A percentile compares a stretch with the other conserved stretches of the same genome.
Conservation (phyloP, 2,113 vertebrate genomes). For the Cyanoliseus patagonus region DNA sequence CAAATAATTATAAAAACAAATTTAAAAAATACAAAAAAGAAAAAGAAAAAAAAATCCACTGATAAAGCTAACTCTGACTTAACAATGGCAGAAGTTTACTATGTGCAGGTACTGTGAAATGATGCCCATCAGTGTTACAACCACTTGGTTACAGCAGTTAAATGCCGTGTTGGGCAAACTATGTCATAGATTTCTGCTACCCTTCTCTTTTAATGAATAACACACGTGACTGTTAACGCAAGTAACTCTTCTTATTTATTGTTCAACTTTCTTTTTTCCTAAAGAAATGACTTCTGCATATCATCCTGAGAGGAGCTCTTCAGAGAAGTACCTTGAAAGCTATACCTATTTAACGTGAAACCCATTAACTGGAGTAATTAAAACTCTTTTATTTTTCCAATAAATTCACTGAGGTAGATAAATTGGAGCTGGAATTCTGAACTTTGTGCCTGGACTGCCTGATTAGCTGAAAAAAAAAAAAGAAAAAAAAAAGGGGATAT, state of each 20-base stretch:
- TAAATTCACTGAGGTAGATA: conserved; percentile 84
- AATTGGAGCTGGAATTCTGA: conserved; percentile 84
- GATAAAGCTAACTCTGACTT: conserved; percentile 83
- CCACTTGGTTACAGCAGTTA: conserved; percentile 81
- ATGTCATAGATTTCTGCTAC: conserved; percentile 85
- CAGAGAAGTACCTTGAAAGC: conserved; percentile 87
- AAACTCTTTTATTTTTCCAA: conserved; percentile 87
- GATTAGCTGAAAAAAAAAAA: conserved; percentile 74
- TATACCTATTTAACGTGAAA: conserved; percentile 93
- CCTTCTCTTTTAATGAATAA: conserved; percentile 93
- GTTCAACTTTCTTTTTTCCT: conserved; percentile 81
- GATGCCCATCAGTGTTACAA: conserved; percentile 92
- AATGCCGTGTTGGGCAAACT: conserved; percentile 79
- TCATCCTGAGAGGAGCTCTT: conserved; percentile 86
- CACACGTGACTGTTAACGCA: conserved; percentile 95
- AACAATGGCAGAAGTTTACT: conserved; percentile 84
- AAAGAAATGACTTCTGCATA: conserved; percentile 82
- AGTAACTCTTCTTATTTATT: conserved; percentile 99
- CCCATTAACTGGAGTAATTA: conserved; percentile 98
- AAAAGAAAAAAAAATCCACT: conserved; percentile 51
- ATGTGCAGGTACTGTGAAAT: conserved; percentile 93
- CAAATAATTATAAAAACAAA: conserved; percentile 35
- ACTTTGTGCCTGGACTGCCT: conserved; percentile 81
- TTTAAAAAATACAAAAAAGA: neutral
- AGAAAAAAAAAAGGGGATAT: conserved; percentile 81